Base-by-base conservation (phyloP, 1,140 invertebrate species). In the Drosophila santomea region DNA sequence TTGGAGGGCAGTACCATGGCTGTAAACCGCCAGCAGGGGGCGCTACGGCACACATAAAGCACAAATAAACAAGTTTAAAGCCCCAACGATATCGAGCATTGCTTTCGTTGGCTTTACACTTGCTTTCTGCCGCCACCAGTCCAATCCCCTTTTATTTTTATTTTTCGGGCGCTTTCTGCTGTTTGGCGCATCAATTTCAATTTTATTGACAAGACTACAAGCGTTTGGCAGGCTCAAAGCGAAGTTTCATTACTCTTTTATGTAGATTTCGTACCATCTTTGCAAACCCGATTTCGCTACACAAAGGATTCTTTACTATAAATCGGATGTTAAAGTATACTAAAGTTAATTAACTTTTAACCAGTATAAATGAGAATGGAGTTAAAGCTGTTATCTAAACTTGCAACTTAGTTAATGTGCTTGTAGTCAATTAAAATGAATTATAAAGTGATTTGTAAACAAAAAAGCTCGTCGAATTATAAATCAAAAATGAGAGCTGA, bases 171-270 rank as follows among this genome's bases (percentile, higher is more conserved):
- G 82, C 66, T 69, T 63, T 85, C 71, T 64, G 55, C 66, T 79
- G 74, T 89, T 88, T 89, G 80, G 69, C 80, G 84, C 85, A 89
- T 89, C 84, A 89, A 89, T 89, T 89, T 89, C 80, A 89, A 89
- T 84, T 89, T 88, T 88, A 88, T 89, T 89, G 80, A 89, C 80
- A 89, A 80, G 69, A 73, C 60, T 71, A 48, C 45, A 59, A 60
- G 32, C 28, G n/a, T 43, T 52, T 14, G 25, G 28, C 23, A 10
- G 8, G 36, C 6, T 17, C 25, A 72, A 25, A 25, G 23, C 15
- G 44, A 80, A 60, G n/a, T 32, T 51, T 41, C 15, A 80, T 66
- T 84, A 62, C 81, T 48, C 74, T 81, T 54, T 20, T 60, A 38
- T 62, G 4, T 17, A 41, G 17, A 23, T 51, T 12, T 36, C 1